Evolutionary conservation across 2,888 invertebrate species (phyloP).

Genomic region (Galeopsomyia nigrocyanea): DNA sequence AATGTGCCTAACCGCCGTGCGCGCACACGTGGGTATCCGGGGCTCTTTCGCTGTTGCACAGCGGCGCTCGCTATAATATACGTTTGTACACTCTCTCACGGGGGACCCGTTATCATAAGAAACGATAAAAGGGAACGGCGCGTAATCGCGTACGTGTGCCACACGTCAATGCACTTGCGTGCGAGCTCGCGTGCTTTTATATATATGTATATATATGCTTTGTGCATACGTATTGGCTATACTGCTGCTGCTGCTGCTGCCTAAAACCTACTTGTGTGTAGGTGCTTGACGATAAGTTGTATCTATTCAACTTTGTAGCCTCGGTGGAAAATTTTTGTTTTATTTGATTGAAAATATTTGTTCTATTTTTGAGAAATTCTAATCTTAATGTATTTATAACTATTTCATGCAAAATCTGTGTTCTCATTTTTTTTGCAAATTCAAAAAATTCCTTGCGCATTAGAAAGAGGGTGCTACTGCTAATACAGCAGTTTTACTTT

Average conservation of each 20-base stretch:
- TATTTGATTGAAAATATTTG: no score
- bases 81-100: constrained; percentile 34
- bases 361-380: no score
- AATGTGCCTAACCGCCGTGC: constrained; percentile 1
- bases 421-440: no score
- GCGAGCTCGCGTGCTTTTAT: constrained; percentile 9
- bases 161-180: constrained; percentile 36
- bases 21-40: constrained; percentile 21
- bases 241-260: constrained; percentile 48
- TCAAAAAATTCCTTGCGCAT: no score
- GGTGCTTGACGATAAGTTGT: no score
- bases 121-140: constrained; percentile 55
- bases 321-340: no score
- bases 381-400: no score
- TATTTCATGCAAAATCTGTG: no score
- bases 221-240: constrained; percentile 5
- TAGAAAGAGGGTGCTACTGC: no score
- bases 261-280: neutral
- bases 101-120: constrained; percentile 45
- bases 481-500: no score
- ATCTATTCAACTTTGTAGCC: no score
- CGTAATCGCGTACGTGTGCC: constrained; percentile 39
- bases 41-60: neutral
- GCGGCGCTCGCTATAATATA: neutral
- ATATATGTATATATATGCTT: no score